Percentiles rank a stretch among this genome's conserved stretches.
phyloP scores from a whole-genome alignment of 2,797 vertebrate genomes.

The Semotilus atromaculatus region DNA sequence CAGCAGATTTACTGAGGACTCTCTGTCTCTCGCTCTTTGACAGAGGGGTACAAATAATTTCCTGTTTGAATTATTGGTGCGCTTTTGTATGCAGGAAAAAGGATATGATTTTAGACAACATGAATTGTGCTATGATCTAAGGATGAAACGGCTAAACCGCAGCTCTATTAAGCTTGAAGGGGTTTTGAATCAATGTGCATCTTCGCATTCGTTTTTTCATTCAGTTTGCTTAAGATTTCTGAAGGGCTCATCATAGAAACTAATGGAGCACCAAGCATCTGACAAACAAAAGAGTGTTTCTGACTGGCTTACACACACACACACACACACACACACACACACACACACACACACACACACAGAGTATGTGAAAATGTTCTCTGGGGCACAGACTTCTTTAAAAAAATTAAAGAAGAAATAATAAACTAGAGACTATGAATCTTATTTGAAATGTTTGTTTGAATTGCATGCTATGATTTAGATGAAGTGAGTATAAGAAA shows the following conservation, averaged over 20 bases:
- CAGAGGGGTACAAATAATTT: conserved; percentile 26
- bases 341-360: no score
- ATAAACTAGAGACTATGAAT: neutral
- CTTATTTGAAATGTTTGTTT: conserved; percentile 3
- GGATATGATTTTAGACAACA: conserved; percentile 14
- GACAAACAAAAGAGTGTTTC: neutral
- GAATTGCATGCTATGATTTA: neutral
- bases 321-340: no score
- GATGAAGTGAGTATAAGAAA: neutral
- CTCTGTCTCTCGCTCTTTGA: neutral
- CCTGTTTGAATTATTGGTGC: conserved; percentile 22
- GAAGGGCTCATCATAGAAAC: conserved; percentile 1
- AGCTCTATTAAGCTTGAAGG: conserved; percentile 19
- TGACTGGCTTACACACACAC: neutral
- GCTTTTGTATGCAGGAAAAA: conserved; percentile 28
- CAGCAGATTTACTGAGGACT: conserved; percentile 8
- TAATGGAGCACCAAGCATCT: conserved; percentile 7
- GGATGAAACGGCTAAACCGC: neutral
- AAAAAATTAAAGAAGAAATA: neutral
- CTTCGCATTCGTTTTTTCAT: neutral
- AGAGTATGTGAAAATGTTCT: neutral
- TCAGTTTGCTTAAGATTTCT: conserved; percentile 8
- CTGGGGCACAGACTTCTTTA: neutral
- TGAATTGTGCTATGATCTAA: conserved; percentile 23
- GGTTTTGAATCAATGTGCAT: conserved; percentile 6